Percentiles rank a stretch among this genome's conserved stretches.
phyloP scores from a whole-genome alignment of 2,113 vertebrate genomes.

The Rynchops niger region DNA sequence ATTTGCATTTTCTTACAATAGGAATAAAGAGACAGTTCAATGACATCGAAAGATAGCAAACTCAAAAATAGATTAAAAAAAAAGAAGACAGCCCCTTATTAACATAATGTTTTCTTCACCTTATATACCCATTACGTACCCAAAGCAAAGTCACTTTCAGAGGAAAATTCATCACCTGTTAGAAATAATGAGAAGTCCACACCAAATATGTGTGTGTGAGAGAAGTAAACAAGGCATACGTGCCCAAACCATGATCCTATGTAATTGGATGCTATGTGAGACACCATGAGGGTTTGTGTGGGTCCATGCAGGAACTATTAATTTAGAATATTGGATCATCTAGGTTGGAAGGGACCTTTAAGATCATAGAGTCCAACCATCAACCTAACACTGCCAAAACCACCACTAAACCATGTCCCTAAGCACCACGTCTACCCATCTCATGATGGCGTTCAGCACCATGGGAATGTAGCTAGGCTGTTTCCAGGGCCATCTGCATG shows the following conservation, averaged over 20 bases:
- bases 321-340: neutral
- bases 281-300: neutral
- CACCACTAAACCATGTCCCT: neutral
- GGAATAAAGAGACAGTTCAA: neutral
- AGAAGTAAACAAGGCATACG: accelerated
- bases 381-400: neutral
- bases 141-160: neutral
- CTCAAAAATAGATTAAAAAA: neutral
- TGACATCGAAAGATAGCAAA: neutral
- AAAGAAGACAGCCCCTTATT: neutral
- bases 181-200: neutral
- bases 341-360: neutral
- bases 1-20: neutral
- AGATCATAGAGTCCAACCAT: neutral
- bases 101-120: conserved; percentile 8
- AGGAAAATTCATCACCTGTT: neutral
- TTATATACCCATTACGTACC: neutral
- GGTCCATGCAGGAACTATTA: neutral
- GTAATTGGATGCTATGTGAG: neutral
- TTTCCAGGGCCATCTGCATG: neutral
- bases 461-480: neutral
- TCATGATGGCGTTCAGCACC: accelerated
- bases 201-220: accelerated
- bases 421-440: neutral
- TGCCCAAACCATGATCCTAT: neutral